These are phyloP conservation scores for Tetranychus truncatus DNA, from an alignment of 2,888 invertebrate genomes.

Conservation along the genomic window DNA sequence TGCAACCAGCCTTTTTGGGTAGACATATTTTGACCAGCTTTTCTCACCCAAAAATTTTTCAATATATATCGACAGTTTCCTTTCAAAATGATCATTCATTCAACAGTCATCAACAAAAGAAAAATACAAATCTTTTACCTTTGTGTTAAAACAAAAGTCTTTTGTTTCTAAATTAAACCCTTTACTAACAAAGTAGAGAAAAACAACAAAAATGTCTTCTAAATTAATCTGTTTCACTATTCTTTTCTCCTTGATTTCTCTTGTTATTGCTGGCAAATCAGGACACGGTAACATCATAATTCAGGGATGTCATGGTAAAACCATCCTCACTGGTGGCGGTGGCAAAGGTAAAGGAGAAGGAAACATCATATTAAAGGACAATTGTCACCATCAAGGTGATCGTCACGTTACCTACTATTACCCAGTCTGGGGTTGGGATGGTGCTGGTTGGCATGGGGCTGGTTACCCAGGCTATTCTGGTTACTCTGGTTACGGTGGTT, in stretches of 20 bases:
- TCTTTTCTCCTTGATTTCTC: neutral
- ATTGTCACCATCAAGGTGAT: neutral
- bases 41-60: too few relatives aligned
- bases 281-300: neutral
- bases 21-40: too few relatives aligned
- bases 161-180: too few relatives aligned
- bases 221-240: neutral
- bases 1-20: too few relatives aligned
- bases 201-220: neutral
- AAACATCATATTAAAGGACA: neutral
- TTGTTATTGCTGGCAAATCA: neutral
- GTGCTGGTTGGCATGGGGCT: neutral
- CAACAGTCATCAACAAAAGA: too few relatives aligned
- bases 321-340: neutral
- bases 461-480: neutral
- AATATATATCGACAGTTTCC: too few relatives aligned
- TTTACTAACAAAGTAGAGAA: too few relatives aligned
- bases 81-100: too few relatives aligned
- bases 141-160: too few relatives aligned
- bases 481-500: neutral
- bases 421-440: neutral
- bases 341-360: neutral
- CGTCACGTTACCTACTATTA: neutral
- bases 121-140: too few relatives aligned
- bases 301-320: neutral